Base-by-base conservation (phyloP, 2,888 invertebrate species). In the Spisula solida region DNA sequence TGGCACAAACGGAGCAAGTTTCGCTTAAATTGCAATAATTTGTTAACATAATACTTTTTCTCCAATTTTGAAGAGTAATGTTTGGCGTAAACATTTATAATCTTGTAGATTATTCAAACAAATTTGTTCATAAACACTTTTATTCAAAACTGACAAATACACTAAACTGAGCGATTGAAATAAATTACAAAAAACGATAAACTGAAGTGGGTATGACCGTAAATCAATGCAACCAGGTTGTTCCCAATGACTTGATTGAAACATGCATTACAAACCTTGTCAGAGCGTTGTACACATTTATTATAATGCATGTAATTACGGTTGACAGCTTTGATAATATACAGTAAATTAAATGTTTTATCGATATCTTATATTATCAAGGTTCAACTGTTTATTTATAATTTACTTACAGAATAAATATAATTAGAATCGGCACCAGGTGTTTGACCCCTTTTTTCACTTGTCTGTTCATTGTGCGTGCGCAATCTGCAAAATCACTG, bases 261-360 rank as follows among this genome's bases (percentile, higher is more conserved):
- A 25, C 60, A 66, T 66, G 60, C 60, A 66, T 66, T 66, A 66
- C 60, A 66, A 25, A 25, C 60, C 60, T 66, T 66, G 60, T 66
- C 60, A 66, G 8, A 25, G 25, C n/a, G n/a, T 25, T 25, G 25
- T n/a, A 66, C 60, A 66, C 8, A 66, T 66, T 66, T n/a, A 41
- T 12, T 25, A 66, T n/a, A 25, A 25, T n/a, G n/a, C 25, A 25
- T n/a, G 60, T 25, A 66, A 66, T 66, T 66, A 25, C 12, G n/a
- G 10, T n/a, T 66, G 60, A 66, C 60, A 66, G 60, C 60, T n/a
- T 0, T 66, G 60, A 66, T 41, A 41, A 41, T 66, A 66, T 66
- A 66, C 60, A n/a, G 25, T 25, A 25, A 66, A 66, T 66, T 66
- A 66, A 66, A n/a, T 66, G 60, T 25, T 25, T 66, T 66, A 66